Conservation (phyloP, 2,797 vertebrate species). For the Squalus acanthias region DNA sequence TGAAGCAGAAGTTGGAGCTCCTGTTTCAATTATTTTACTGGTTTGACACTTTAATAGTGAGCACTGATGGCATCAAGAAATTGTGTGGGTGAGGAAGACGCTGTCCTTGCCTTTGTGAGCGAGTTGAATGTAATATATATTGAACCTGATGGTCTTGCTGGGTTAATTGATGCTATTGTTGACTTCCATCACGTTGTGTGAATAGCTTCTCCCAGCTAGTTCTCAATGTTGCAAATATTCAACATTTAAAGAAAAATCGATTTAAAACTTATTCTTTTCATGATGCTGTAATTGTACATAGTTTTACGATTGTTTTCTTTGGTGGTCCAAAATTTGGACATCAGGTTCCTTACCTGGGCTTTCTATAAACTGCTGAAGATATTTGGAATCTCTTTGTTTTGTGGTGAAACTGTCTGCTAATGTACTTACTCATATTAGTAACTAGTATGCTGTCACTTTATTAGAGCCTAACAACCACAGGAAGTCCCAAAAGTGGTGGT, state of each 20-base stretch:
- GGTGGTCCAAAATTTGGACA: background rate
- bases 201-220: background rate
- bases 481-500: background rate
- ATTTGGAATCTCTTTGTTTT: background rate
- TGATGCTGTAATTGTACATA: background rate
- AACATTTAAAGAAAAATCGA: conserved; percentile 12
- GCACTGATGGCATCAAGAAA: background rate
- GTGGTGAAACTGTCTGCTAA: background rate
- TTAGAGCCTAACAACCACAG: background rate
- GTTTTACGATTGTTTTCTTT: background rate
- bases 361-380: background rate
- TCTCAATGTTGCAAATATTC: background rate
- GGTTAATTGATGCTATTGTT: background rate
- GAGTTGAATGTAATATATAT: background rate
- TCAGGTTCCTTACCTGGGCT: background rate
- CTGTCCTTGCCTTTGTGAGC: background rate
- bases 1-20: background rate
- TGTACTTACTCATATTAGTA: background rate
- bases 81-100: background rate
- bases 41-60: background rate
- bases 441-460: background rate
- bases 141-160: background rate
- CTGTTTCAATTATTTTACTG: background rate
- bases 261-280: background rate
- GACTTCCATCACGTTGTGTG: background rate